Evolutionary conservation across 2,113 vertebrate species (phyloP).

Genomic region (Cettia cetti): DNA sequence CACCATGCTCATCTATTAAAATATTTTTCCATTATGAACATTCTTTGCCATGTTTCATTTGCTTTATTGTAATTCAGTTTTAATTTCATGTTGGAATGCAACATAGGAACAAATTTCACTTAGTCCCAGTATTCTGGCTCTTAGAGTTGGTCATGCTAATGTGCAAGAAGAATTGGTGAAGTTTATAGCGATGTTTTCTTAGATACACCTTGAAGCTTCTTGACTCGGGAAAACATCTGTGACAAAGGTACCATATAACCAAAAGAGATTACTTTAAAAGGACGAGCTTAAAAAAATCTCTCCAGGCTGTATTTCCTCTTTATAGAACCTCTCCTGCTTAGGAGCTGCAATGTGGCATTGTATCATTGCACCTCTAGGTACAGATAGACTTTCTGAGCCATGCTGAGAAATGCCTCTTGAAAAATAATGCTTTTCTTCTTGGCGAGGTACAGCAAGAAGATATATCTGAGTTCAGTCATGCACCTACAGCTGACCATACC

Average conservation of each 20-base stretch:
- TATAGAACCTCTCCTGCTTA: not conserved
- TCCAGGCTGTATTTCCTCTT: not conserved
- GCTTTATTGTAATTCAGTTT: not conserved
- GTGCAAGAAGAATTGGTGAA: not conserved
- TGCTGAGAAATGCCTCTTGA: not conserved
- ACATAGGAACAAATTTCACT: not conserved
- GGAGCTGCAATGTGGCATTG: not conserved
- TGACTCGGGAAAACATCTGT: not conserved
- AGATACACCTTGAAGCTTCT: not conserved
- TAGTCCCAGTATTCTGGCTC: not conserved
- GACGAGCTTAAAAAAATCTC: not conserved
- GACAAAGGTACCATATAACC: not conserved
- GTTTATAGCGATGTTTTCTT: not conserved
- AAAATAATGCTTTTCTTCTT: not conserved
- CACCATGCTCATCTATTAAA: not conserved
- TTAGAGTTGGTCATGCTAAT: not conserved
- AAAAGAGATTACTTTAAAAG: not conserved
- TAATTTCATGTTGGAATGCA: not conserved
- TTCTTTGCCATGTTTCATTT: not conserved
- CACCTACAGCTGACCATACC: not conserved
- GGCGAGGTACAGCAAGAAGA: not conserved
- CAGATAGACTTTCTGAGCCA: not conserved
- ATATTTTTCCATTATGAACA: not conserved
- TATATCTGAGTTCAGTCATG: not conserved
- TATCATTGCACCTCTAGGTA: not conserved